Evolutionary conservation across 1,140 invertebrate species (phyloP), one percentile per base, ranked within the genome.

Genomic region (Scylla paramamosain): DNA sequence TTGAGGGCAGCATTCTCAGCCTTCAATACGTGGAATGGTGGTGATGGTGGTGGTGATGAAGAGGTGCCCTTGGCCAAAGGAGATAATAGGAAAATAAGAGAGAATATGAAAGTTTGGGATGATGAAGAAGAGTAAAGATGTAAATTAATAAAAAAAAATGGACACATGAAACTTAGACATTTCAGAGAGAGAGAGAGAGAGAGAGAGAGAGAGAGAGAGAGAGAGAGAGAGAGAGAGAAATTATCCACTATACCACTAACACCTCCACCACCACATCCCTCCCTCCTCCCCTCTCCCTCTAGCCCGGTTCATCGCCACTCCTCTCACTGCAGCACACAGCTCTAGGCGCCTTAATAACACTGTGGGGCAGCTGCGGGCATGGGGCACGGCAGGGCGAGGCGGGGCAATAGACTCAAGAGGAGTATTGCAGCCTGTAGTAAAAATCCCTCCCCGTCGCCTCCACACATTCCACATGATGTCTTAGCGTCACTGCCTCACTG

Each of bases 71-170:
- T 39, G 39, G 39, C 39, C 39, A 39, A 39, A 59, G 10, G 0
- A 59, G 16, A 59, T 59, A 59, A 59, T 59, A 59, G 10, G 52
- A 59, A 59, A 59, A 59, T 59, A 59, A 92, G 91, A 92, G 67
- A 92, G 67, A 83, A 29, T 77, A 29, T 31, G 91, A 92, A 52
- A 77, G 52, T 31, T 25, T 67, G 32, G 67, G 77, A 82, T 28
- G 59, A 25, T 29, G 59, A 92, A 29, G 77, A 25, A 39, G 39
- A 39, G 39, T 39, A 39, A 6, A 6, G 6, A 39, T 39, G 39
- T 39, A 1, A 39, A 39, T 39, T 25, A 3, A 48, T 7, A 4
- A 0, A 39, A 31, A 39, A 12, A n/a, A 14, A n/a, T 4, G 14
- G 52, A 59, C 52, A 59, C 52, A 12, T 14, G 16, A 59, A 59